Percentiles rank a stretch among this genome's conserved stretches.
These are phyloP conservation scores for Lepidostoma basale DNA, from an alignment of 1,140 invertebrate genomes.

Conservation along the genomic window DNA sequence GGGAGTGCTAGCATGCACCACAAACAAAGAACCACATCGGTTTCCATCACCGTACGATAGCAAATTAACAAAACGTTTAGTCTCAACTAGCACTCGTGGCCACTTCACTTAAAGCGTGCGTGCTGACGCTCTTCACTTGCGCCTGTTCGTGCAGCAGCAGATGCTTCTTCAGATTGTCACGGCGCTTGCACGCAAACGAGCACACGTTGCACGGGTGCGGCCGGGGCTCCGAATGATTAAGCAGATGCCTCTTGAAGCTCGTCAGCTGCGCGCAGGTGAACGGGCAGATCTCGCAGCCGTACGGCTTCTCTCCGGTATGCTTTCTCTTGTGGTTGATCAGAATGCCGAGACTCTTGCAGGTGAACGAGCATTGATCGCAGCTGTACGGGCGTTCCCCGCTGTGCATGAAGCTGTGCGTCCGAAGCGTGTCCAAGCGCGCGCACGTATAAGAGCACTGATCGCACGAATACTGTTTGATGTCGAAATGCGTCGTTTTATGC, in stretches of 20 bases:
- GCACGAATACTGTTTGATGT: constrained; percentile 19
- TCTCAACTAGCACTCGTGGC: no score
- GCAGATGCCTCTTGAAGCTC: neutral
- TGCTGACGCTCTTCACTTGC: neutral
- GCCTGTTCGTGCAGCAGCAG: neutral
- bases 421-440: neutral
- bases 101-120: no score
- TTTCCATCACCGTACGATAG: no score
- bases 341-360: neutral
- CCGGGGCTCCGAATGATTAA: neutral
- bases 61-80: no score
- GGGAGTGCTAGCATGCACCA: no score
- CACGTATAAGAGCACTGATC: constrained; percentile 5
- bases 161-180: constrained; percentile 4
- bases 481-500: constrained; percentile 26
- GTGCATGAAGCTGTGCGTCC: constrained; percentile 17
- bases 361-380: constrained; percentile 24
- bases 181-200: constrained; percentile 5
- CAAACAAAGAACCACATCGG: no score
- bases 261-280: constrained; percentile 29
- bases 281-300: constrained; percentile 49
- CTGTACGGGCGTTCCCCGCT: constrained; percentile 1
- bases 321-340: constrained; percentile 8
- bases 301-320: constrained; percentile 51
- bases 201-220: constrained; percentile 12